phyloP scores from a whole-genome alignment of 2,113 vertebrate species.

The Microtus pennsylvanicus region DNA sequence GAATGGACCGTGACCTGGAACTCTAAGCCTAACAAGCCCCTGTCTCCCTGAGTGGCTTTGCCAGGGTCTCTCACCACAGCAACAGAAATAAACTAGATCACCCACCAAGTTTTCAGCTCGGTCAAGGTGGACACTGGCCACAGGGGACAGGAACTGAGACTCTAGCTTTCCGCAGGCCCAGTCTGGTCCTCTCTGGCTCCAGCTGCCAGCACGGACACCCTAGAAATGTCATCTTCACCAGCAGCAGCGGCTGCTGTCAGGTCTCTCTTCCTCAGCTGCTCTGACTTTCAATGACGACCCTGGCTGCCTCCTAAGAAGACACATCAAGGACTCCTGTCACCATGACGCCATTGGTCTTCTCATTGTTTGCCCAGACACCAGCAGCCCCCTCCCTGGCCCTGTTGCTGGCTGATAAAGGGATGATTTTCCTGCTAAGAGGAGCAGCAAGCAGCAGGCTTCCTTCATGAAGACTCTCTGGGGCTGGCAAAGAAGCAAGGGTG shows the following conservation, averaged over 20 bases:
- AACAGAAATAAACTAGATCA: background rate
- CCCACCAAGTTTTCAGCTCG: background rate
- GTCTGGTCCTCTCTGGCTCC: background rate
- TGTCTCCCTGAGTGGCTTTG: background rate
- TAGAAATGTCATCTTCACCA: fast-evolving
- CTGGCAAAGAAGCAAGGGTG: background rate
- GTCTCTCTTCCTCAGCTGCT: background rate
- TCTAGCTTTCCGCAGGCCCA: background rate
- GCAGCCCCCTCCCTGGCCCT: background rate
- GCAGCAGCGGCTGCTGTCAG: background rate
- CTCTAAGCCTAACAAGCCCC: background rate
- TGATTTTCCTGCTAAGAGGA: constrained; percentile 6
- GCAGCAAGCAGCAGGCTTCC: background rate
- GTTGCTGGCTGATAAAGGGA: constrained; percentile 50
- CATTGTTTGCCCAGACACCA: fast-evolving
- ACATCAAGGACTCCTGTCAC: constrained; percentile 64
- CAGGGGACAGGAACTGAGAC: background rate
- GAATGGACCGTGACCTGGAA: background rate
- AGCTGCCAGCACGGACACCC: background rate
- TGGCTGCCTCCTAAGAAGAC: constrained; percentile 39
- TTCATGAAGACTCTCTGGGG: background rate
- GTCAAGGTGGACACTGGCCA: background rate
- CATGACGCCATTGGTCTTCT: background rate
- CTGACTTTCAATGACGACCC: constrained; percentile 8
- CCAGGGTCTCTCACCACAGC: background rate